Base-by-base conservation (phyloP, 2,113 vertebrate species). In the Agapornis roseicollis region DNA sequence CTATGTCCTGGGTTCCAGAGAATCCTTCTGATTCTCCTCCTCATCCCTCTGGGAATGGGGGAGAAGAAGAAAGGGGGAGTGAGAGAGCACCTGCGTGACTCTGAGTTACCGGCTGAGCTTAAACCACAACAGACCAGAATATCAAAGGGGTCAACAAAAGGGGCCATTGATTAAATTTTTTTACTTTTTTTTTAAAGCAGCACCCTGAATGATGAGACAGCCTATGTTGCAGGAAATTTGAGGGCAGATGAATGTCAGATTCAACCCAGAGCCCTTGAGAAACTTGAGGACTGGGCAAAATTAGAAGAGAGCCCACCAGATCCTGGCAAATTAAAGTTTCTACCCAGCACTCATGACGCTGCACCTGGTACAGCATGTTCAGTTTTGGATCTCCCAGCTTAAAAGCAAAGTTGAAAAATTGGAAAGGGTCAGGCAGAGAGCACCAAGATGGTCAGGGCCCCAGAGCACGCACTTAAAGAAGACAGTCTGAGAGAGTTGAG, bases 401-500 rank as follows among this genome's bases (percentile, higher is more conserved):
- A 73, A 66, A 3, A 47, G 5, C 22, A 70, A 63, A 8, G 2
- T 17, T 81, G 35, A 74, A 80, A 84, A 88, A 74, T 19, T 11
- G 66, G 29, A 73, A 10, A 55, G 3, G 15, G 23, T 56, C 33
- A n/a, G 42, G 9, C 1, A 44, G 13, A 42, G 31, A 55, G 33
- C 35, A 81, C 28, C 25, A 65, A 23, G 33, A 42, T 10, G 8
- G 37, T 39, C 10, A 90, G 3, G 7, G 28, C 17, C 8, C 15
- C 27, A 74, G 35, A 63, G 6, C 8, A 82, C 29, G 13, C 1
- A 6, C 17, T 63, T 33, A 78, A 44, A 66, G 19, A 77, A 0
- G 2, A 61, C 14, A 56, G 29, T 58, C 0, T 76, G 46, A 52
- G 7, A 8, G 56, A 70, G 5, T 0, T 50, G 42, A 72, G 1